Evolutionary conservation across 2,797 vertebrate species (phyloP).

Genomic region (Coendou prehensilis): DNA sequence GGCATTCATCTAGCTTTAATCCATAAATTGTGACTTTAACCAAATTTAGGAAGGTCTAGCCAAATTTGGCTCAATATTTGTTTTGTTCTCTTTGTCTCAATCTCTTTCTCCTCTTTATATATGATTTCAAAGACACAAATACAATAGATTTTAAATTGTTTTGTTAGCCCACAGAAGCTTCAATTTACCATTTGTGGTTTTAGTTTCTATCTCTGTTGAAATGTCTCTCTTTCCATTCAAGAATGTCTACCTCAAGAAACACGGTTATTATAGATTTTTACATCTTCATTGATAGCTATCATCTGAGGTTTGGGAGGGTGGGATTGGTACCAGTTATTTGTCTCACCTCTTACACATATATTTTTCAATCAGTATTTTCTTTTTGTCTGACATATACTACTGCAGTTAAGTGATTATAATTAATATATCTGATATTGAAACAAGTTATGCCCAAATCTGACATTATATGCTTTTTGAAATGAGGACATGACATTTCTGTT

Average conservation of each 20-base stretch:
- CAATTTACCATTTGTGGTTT: background rate
- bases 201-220: background rate
- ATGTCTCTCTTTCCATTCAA: background rate
- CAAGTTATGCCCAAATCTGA: background rate
- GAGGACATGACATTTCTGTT: background rate
- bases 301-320: background rate
- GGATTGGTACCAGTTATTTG: background rate
- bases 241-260: background rate
- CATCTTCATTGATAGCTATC: background rate
- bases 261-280: background rate
- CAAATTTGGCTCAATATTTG: background rate
- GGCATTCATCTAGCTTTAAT: background rate
- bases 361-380: background rate
- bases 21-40: background rate
- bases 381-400: background rate
- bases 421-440: background rate
- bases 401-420: slow-evolving; percentile 24
- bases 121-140: background rate
- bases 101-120: background rate
- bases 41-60: background rate
- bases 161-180: background rate
- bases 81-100: background rate
- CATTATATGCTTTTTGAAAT: background rate
- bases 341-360: background rate
- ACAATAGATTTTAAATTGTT: background rate